A percentile compares a stretch with the other conserved stretches of the same genome.
phyloP scores from a whole-genome alignment of 2,797 vertebrate species.

The Anisognathus igniventris region DNA sequence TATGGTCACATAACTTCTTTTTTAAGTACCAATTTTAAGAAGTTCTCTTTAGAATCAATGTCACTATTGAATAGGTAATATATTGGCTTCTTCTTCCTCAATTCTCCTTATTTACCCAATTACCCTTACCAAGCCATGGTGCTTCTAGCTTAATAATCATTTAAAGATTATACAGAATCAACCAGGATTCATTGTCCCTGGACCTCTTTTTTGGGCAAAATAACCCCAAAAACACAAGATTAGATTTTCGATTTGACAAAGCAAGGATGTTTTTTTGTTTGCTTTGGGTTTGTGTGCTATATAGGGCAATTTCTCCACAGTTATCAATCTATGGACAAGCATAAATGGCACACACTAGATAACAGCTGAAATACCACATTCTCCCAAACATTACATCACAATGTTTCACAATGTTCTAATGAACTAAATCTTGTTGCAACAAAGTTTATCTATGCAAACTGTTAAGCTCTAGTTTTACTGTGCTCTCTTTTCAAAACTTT shows the following conservation, averaged over 20 bases:
- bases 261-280: neutral
- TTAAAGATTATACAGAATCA: neutral
- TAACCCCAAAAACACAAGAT: fast-evolving
- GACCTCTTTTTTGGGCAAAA: neutral
- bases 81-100: neutral
- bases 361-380: neutral
- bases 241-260: neutral
- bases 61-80: neutral
- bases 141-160: neutral
- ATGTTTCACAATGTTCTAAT: neutral
- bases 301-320: neutral
- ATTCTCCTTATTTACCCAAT: neutral
- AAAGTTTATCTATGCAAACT: neutral
- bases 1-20: neutral
- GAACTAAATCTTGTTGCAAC: neutral
- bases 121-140: neutral
- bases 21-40: neutral
- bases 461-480: neutral
- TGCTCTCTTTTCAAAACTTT: neutral
- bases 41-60: neutral
- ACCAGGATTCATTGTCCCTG: neutral
- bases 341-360: neutral
- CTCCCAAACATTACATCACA: neutral
- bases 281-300: neutral
- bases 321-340: neutral